Evolutionary conservation across 2,888 invertebrate genomes (phyloP).

Genomic region (Drosophila birchii): DNA sequence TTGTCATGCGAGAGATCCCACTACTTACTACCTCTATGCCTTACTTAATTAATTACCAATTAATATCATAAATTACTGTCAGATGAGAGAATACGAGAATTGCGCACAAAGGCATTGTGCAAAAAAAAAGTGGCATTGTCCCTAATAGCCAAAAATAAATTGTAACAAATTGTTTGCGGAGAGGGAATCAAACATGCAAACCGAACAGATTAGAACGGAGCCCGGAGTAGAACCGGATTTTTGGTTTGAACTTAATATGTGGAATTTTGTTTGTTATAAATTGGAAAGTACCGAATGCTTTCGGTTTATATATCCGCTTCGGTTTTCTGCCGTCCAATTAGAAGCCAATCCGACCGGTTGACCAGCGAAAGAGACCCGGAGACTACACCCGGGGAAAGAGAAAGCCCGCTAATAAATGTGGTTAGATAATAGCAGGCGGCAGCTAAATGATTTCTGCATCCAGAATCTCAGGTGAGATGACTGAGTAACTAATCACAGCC

Average conservation of each 20-base stretch:
- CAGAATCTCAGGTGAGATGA: constrained; percentile 20
- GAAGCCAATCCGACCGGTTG: constrained; percentile 62
- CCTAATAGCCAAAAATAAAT: constrained; percentile 46
- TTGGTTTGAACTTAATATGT: constrained; percentile 44
- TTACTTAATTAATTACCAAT: constrained; percentile 61
- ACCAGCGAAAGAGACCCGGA: constrained; percentile 13
- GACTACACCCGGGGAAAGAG: constrained; percentile 31
- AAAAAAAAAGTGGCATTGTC: constrained; percentile 29
- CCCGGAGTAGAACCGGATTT: constrained; percentile 64
- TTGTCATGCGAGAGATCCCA: constrained; percentile 35
- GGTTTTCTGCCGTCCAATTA: constrained; percentile 58
- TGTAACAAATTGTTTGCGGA: constrained; percentile 62
- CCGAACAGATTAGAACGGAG: constrained; percentile 27
- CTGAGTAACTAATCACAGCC: constrained; percentile 7
- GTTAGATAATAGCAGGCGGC: constrained; percentile 37
- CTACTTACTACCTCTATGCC: constrained; percentile 30
- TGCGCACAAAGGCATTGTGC: constrained; percentile 29
- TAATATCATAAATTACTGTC: constrained; percentile 68
- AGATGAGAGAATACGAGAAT: constrained; percentile 28
- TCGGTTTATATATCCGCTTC: constrained; percentile 63
- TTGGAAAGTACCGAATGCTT: constrained; percentile 75
- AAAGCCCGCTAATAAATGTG: constrained; percentile 36
- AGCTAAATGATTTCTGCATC: constrained; percentile 23
- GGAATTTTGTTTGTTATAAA: constrained; percentile 55
- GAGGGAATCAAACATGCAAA: constrained; percentile 14